Evolutionary conservation across 2,797 vertebrate species (phyloP), one percentile per base, ranked within the genome.

Genomic region (Pseudocheirus occidentalis): DNA sequence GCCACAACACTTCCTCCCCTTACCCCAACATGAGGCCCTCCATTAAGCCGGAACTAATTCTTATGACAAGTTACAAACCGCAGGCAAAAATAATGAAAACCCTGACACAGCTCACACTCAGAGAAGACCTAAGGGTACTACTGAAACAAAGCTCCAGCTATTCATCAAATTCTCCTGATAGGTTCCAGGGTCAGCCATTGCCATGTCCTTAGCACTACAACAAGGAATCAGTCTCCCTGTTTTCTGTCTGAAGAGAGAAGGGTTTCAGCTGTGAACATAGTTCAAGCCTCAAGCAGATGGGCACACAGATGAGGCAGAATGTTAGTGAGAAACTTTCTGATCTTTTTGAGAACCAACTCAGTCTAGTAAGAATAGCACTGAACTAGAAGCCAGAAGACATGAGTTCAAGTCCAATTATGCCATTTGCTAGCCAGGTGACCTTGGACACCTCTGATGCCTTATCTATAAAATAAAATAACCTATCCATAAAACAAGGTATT

Each of bases 61-160:
- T 98, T 96, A 97, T 97, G 98, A 97, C 98, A 98, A 97, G 96
- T 96, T 97, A 98, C 96, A 98, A 98, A 97, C 96, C 97, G 0
- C 97, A 95, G 55, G 96, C 94, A 94, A 97, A 97, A 97, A 96
- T 96, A 95, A 96, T 96, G 96, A 96, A 97, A 97, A 96, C 90
- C 31, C 18, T 90, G 94, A 96, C 97, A 96, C 94, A 55, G 31
- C 59, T 93, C 92, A 92, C 94, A 93, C 91, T 91, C 92, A 28
- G 57, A 59, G 89, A 92, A 58, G 92, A 94, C 93, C 53, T 95
- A 18, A 66, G 92, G 93, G 3, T 34, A 11, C 56, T 24, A 29
- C 95, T 95, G 11, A 29, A 95, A 95, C 57, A 93, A 91, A 97
- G 73, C 18, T 54, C 87, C 66, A 55, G 0, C 56, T 96, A 94